Base-by-base conservation (phyloP, 2,888 invertebrate genomes). In the Protula sp. region DNA sequence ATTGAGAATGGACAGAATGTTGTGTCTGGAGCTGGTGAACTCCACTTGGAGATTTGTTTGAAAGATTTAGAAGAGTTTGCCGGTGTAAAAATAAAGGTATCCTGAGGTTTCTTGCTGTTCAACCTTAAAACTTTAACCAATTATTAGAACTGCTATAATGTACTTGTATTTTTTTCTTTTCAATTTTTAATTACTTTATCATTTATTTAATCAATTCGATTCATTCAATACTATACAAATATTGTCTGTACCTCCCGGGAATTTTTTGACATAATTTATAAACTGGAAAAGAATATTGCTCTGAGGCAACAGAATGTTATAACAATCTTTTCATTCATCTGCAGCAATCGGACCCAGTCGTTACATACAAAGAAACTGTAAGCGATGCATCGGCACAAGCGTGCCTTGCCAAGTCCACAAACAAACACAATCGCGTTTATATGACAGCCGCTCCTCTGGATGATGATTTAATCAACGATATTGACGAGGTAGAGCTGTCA, bases 41-140 rank as follows among this genome's bases (percentile, higher is more conserved):
- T 70, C n/a, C 70, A 70, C 55, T 54, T 70, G 54, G 68, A 70
- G 58, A 63, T 70, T 22, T 63, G 62, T 28, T 47, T 71, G 2
- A 61, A 65, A 31, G 70, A 70, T 51, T 48, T 70, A 31, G 65
- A 68, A 52, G 55, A 70, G 26, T 55, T 53, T 14, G 64, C 69
- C 24, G 55, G 63, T 24, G 53, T 69, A 9, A 51, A 56, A 9
- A 54, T 69, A 19, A 66, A 61, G 55, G 55, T 53, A 55, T 30
- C n/a, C 9, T 22, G 9, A 28, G 28, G 30, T 56, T n/a, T n/a
- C n/a, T n/a, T n/a, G n/a, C n/a, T n/a, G n/a, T n/a, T n/a, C n/a
- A 4, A 4, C 19, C 4, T 50, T 9, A n/a, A 5, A n/a, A 5
- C 19, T n/a, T 5, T 50, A 9, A 50, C 24, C 24, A 9, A 19